Conservation (phyloP, 2,888 invertebrate species). For the Saturnia pavonia region DNA sequence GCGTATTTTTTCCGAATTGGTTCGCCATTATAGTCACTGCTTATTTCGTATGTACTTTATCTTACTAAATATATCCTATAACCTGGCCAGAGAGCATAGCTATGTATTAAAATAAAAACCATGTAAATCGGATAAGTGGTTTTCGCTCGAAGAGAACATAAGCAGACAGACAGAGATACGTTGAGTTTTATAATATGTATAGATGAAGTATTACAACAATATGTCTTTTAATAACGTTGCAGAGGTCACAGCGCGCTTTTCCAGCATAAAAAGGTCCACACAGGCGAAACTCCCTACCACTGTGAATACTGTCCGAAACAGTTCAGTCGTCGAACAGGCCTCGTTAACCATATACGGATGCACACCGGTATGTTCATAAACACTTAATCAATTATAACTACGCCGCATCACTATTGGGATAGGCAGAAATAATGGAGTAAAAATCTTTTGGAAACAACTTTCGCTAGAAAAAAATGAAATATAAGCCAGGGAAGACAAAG, state of each 20-base stretch:
- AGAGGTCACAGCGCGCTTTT: slow-evolving; percentile 75
- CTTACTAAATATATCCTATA: no score
- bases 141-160: no score
- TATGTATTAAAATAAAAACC: no score
- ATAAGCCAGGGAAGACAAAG: neutral
- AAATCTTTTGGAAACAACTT: neutral
- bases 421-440: neutral
- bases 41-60: no score
- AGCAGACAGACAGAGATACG: no score
- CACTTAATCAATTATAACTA: neutral
- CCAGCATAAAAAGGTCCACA: slow-evolving; percentile 68
- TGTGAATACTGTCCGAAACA: slow-evolving; percentile 73
- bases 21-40: no score
- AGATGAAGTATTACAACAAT: no score
- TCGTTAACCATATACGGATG: slow-evolving; percentile 69
- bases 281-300: slow-evolving; percentile 70
- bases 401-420: neutral
- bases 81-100: no score
- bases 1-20: no score
- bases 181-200: no score
- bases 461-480: neutral
- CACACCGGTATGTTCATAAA: slow-evolving; percentile 57
- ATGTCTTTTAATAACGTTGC: slow-evolving; percentile 30
- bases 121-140: no score
- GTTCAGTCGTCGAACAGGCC: slow-evolving; percentile 65